Evolutionary conservation across 2,888 invertebrate species (phyloP).

Genomic region (Lamellibrachia satsuma): DNA sequence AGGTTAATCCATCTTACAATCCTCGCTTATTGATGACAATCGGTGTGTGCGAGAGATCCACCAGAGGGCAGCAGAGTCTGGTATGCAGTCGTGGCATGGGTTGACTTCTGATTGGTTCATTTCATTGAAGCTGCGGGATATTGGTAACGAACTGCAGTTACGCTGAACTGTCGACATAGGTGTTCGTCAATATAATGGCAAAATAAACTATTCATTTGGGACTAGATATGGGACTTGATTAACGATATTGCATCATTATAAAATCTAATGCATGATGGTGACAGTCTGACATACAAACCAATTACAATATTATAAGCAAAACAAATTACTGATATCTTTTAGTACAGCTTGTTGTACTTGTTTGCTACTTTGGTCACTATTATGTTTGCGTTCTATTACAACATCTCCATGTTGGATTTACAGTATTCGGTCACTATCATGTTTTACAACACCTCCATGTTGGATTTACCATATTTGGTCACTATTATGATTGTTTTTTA

Average conservation of each 20-base stretch:
- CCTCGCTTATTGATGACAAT: background rate
- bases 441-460: background rate
- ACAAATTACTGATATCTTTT: background rate
- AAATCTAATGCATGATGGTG: background rate
- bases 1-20: background rate
- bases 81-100: background rate
- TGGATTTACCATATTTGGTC: background rate
- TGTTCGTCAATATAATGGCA: background rate
- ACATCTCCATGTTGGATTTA: background rate
- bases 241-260: background rate
- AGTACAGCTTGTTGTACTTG: background rate
- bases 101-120: slow-evolving; percentile 1
- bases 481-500: background rate
- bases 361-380: background rate
- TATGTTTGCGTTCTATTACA: background rate
- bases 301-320: background rate
- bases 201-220: background rate
- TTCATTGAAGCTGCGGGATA: background rate
- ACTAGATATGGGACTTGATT: background rate
- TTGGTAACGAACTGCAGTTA: background rate
- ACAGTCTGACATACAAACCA: background rate
- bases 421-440: background rate
- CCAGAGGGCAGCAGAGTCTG: slow-evolving; percentile 17
- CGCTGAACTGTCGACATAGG: background rate
- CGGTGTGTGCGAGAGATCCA: background rate